phyloP scores from a whole-genome alignment of 2,113 vertebrate genomes.

The Oryzias celebensis region DNA sequence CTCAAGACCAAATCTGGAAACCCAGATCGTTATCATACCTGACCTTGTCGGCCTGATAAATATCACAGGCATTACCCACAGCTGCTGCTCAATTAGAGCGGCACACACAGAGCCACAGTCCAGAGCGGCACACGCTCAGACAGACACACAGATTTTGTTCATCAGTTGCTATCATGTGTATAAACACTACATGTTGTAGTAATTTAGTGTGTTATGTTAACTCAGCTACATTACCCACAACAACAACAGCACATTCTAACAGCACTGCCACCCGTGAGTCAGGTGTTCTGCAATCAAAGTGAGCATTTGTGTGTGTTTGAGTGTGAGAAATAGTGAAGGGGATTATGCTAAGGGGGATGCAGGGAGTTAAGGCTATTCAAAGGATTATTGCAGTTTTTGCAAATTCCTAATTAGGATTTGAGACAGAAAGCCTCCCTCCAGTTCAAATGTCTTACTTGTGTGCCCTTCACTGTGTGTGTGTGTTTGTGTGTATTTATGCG shows the following conservation, averaged over 20 bases:
- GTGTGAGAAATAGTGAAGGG: not conserved
- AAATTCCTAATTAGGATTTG: conserved; percentile 29
- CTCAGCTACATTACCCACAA: conserved; percentile 39
- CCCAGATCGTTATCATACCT: conserved; percentile 61
- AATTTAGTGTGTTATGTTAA: conserved; percentile 64
- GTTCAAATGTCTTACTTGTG: conserved; percentile 6
- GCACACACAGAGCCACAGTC: conserved; percentile 25
- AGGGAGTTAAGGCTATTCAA: conserved; percentile 13
- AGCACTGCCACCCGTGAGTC: conserved; percentile 40
- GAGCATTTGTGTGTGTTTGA: not conserved
- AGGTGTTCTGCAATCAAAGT: conserved; percentile 24
- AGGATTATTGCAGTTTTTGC: conserved; percentile 19
- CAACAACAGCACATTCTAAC: conserved; percentile 9
- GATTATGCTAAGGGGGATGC: not conserved
- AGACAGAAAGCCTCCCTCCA: conserved; percentile 13
- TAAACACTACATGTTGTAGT: conserved; percentile 57
- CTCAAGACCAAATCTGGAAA: conserved; percentile 58
- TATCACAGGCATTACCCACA: conserved; percentile 62
- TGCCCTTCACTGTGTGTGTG: not conserved
- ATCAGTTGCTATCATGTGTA: conserved; percentile 16
- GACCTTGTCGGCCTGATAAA: conserved; percentile 56
- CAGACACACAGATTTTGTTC: conserved; percentile 18
- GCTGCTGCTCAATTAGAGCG: conserved; percentile 58
- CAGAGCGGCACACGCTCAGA: conserved; percentile 25
- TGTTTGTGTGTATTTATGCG: too few species aligned